These are phyloP conservation scores for Drosophila setifemur DNA, from an alignment of 1,140 invertebrate species.

Conservation along the genomic window DNA sequence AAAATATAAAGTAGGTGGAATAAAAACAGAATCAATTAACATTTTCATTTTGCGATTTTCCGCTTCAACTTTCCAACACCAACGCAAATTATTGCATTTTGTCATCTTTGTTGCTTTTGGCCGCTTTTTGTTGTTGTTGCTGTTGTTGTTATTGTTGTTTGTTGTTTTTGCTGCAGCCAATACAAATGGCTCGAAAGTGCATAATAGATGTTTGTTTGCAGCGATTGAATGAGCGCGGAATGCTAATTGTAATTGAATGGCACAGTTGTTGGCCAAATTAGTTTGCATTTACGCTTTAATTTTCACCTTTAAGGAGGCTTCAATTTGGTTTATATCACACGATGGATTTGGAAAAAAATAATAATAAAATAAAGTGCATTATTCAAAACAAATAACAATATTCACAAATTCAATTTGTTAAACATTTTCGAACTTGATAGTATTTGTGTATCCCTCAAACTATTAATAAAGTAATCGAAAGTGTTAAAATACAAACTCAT, in stretches of 20 bases:
- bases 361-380: no score
- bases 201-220: conserved; percentile 37
- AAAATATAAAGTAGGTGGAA: conserved; percentile 10
- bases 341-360: no score
- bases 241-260: conserved; percentile 17
- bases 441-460: no score
- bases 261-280: background rate
- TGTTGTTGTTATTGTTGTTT: conserved; percentile 41
- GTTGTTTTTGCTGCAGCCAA: conserved; percentile 6
- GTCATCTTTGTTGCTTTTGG: conserved; percentile 32
- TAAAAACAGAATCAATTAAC: conserved; percentile 69
- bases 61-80: conserved; percentile 63
- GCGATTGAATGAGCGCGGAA: conserved; percentile 6
- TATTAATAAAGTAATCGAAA: no score
- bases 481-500: no score
- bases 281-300: background rate
- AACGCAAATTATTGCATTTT: conserved; percentile 66
- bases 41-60: conserved; percentile 77
- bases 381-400: no score
- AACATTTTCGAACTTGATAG: no score
- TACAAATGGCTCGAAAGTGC: conserved; percentile 14
- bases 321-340: no score
- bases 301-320: background rate
- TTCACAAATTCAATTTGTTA: no score
- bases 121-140: no score